Evolutionary conservation across 2,113 vertebrate genomes (phyloP).

Genomic region (Columba livia): DNA sequence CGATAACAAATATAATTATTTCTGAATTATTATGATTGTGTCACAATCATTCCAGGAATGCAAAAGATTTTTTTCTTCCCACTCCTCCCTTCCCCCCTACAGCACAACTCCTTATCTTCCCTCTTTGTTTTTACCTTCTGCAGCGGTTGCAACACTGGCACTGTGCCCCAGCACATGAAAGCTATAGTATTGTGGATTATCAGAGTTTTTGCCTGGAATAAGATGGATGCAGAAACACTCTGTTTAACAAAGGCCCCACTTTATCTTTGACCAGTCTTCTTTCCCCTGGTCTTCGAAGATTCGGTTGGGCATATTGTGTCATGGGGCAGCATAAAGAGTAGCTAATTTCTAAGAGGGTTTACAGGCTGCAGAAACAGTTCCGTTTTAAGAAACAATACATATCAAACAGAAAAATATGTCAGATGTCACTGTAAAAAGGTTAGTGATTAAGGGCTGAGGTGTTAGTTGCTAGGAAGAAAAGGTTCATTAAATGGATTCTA

Average conservation of each 20-base stretch:
- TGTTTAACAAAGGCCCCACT: slow-evolving; percentile 3
- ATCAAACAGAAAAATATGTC: background rate
- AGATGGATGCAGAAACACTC: slow-evolving; percentile 45
- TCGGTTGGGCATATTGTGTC: background rate
- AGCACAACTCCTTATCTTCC: slow-evolving; percentile 44
- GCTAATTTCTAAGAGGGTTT: background rate
- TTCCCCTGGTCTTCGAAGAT: background rate
- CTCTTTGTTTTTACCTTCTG: slow-evolving; percentile 53
- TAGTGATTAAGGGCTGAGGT: background rate
- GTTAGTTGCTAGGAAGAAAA: background rate
- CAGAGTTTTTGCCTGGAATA: slow-evolving; percentile 21
- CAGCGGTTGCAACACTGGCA: slow-evolving; percentile 43
- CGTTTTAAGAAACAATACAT: background rate
- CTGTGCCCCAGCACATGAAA: slow-evolving; percentile 28
- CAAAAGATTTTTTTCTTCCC: slow-evolving; percentile 29
- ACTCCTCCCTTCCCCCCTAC: background rate
- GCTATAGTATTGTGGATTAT: slow-evolving; percentile 44
- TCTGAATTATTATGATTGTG: slow-evolving; percentile 65
- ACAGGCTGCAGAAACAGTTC: background rate
- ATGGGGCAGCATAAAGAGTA: background rate
- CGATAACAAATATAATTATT: slow-evolving; percentile 75
- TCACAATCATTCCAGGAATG: slow-evolving; percentile 60
- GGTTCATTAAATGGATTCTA: background rate
- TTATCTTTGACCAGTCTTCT: slow-evolving; percentile 28
- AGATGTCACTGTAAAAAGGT: background rate